Conservation (phyloP, 2,113 vertebrate genomes). For the Progne subis region DNA sequence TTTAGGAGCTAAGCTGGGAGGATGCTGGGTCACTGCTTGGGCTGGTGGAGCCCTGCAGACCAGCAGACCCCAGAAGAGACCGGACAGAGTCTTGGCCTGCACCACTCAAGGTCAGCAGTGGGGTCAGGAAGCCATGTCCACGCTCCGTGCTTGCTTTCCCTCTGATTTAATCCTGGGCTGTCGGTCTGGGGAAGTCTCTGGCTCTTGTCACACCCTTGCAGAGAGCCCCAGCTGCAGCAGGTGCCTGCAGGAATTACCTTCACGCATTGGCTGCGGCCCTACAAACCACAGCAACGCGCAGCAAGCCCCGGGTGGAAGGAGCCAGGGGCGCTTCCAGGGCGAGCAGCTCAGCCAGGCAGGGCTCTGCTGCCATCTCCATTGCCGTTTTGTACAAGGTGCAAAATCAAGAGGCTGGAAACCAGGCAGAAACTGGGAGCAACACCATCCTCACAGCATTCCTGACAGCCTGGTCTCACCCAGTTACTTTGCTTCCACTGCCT, state of each 20-base stretch:
- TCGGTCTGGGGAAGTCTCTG: not conserved
- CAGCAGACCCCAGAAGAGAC: not conserved
- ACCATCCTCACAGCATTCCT: rapidly evolving
- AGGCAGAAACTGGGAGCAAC: not conserved
- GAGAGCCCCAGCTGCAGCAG: not conserved
- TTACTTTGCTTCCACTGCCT: not conserved
- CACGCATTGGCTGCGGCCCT: rapidly evolving
- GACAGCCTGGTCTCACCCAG: not conserved
- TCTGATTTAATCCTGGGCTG: not conserved
- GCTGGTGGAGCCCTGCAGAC: constrained; percentile 5
- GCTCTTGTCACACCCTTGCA: not conserved
- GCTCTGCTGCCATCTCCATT: not conserved
- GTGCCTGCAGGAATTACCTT: not conserved
- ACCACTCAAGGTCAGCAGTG: not conserved
- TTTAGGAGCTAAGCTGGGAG: constrained; percentile 10
- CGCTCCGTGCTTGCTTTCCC: rapidly evolving
- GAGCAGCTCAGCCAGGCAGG: not conserved
- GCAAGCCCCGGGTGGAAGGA: rapidly evolving
- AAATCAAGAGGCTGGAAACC: not conserved
- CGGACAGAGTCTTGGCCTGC: not conserved
- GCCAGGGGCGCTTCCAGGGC: rapidly evolving
- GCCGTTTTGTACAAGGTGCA: rapidly evolving
- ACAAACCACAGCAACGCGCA: rapidly evolving
- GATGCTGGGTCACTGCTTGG: constrained; percentile 3
- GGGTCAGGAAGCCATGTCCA: not conserved